Evolutionary conservation across 2,113 vertebrate species (phyloP), one percentile per base, ranked within the genome.

Genomic region (Carassius gibelio): DNA sequence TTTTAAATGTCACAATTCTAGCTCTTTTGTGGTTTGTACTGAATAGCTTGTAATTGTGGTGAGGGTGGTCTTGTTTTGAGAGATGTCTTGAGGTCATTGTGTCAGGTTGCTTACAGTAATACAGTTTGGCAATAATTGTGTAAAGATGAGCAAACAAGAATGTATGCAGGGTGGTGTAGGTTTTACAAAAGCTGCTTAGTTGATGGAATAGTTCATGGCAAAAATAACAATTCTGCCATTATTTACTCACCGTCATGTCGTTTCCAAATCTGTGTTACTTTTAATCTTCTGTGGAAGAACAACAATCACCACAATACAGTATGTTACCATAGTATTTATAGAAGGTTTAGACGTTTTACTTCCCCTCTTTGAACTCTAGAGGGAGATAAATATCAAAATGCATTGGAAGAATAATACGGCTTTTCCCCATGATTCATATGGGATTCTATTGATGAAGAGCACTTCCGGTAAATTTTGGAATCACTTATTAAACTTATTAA

Each of bases 311-410:
- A 38, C 36, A 42, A 42, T 6, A 9, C 1, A 42, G 7, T 42
- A 45, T 42, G 21, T 10, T 23, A 14, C 0, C 42, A 10, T 45
- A 1, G 11, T n/a, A 11, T 42, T 38, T n/a, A 9, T 11, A 45
- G 9, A 45, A 42, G 9, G 21, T 72, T 50, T 50, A 50, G 48
- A 50, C 10, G 48, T 72, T 74, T 21, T 62, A 42, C 3, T 26
- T 80, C 26, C 26, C 19, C 55, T 50, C 3, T 66, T 64, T 26
- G 8, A n/a, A 72, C 87, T 59, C 84, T 62, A 34, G 87, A 50
- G 84, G 84, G 80, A 85, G 87, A 85, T 79, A 83, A 19, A 59
- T 21, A 83, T n/a, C 26, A 19, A 42, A n/a, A 52, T 45, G 45
- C 36, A 14, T 8, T 8, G 38, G 42, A 72, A 83, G 15, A 50